Evolutionary conservation across 2,113 vertebrate genomes (phyloP).

Genomic region (Rhinogobius similis): DNA sequence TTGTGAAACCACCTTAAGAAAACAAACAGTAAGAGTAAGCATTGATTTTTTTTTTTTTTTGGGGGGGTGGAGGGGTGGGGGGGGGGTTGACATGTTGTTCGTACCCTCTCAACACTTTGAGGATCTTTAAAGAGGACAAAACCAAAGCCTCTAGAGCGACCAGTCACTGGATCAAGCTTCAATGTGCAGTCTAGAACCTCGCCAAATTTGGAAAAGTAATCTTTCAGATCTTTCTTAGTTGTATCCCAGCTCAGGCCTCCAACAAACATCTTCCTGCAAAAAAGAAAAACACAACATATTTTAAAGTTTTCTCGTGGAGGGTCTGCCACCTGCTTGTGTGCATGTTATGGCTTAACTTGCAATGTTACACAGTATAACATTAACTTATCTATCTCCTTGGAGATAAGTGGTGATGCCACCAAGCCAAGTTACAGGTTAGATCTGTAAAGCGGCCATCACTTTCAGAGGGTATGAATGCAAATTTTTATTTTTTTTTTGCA

Average conservation of each 20-base stretch:
- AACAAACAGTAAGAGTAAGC: background rate
- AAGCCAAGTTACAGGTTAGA: too few relatives aligned
- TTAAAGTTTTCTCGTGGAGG: too few relatives aligned
- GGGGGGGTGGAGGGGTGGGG: too few relatives aligned
- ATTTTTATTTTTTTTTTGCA: too few relatives aligned
- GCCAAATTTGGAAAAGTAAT: slow-evolving; percentile 97
- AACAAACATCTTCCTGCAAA: slow-evolving; percentile 95
- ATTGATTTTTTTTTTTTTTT: background rate
- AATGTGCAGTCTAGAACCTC: slow-evolving; percentile 98
- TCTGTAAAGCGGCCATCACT: too few relatives aligned
- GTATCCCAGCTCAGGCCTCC: slow-evolving; percentile 99
- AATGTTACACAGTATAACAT: too few relatives aligned
- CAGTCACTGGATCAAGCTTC: slow-evolving; percentile 97
- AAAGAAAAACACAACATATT: background rate
- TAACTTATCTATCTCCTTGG: too few relatives aligned
- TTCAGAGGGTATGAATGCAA: too few relatives aligned
- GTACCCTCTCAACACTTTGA: slow-evolving; percentile 95
- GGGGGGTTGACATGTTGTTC: background rate
- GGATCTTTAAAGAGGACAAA: slow-evolving; percentile 97
- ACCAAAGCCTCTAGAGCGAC: slow-evolving; percentile 94
- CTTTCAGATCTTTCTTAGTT: slow-evolving; percentile 98
- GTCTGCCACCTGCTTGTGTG: too few relatives aligned
- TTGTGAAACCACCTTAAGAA: slow-evolving; percentile 87
- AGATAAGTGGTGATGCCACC: too few relatives aligned
- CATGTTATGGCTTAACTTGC: too few relatives aligned